Base-by-base conservation (phyloP, 1,140 invertebrate species). In the Bombus superbus region DNA sequence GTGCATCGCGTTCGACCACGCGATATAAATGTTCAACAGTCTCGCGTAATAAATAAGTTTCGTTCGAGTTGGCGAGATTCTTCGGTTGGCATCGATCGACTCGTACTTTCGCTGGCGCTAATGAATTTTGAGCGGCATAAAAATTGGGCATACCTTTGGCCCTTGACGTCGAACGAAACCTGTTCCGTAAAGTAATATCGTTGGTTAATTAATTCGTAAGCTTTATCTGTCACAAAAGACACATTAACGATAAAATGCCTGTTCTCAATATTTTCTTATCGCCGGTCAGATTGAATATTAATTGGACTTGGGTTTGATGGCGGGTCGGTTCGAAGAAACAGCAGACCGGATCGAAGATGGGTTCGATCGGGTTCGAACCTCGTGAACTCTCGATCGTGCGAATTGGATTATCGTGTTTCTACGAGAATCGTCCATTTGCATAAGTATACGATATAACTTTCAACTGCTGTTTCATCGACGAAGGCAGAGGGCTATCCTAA, bases 161-260 rank as follows among this genome's bases (percentile, higher is more conserved):
- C 18, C 32, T 13, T 15, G 1, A 62, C 83, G 83, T 87, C 62
- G 38, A 82, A 25, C 73, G n/a, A 42, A 66, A 72, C 59, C 69
- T 53, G 86, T 18, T 25, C 35, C 28, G 74, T 5, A 44, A 74
- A 53, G 47, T 68, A 75, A 68, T 57, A 59, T 76, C 75, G 47
- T 69, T 71, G 88, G 86, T 89, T 94, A 91, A 94, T 94, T 94
- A 93, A 93, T 92, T 90, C 89, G 92, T 90, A 87, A 92, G 87
- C 79, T 91, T 94, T 93, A 93, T 94, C 91, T 85, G 38, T 47
- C 74, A 44, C 57, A n/a, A 81, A 62, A 66, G 88, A 92, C 86
- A 83, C 83, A 80, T 83, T 69, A 57, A 82, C 87, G 92, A 92
- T 89, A 90, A 91, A 84, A 47, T 72, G 71, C 89, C 74, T 90